These are phyloP conservation scores for Muraenolepis orangiensis DNA, from an alignment of 2,797 vertebrate species.

Conservation along the genomic window DNA sequence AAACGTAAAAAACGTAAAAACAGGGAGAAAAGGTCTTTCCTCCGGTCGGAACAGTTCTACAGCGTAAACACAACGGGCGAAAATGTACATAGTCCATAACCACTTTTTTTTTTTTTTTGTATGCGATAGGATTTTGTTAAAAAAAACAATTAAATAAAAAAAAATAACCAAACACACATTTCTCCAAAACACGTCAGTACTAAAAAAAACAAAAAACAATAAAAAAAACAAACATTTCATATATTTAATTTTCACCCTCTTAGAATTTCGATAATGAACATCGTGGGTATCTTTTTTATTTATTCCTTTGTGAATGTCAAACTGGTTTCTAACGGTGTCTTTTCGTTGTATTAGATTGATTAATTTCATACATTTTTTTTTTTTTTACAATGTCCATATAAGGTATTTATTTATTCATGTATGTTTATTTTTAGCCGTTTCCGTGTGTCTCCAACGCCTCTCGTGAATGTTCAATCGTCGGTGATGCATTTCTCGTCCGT, in stretches of 20 bases:
- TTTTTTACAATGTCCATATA: slow-evolving; percentile 75
- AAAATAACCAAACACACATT: slow-evolving; percentile 85
- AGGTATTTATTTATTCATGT: slow-evolving; percentile 7
- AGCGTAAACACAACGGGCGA: slow-evolving; percentile 83
- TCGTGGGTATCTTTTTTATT: slow-evolving; percentile 75
- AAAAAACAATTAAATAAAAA: slow-evolving; percentile 80
- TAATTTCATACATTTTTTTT: slow-evolving; percentile 67
- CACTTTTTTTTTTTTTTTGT: slow-evolving; percentile 80
- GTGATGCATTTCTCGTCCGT: slow-evolving; percentile 72
- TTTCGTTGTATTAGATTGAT: slow-evolving; percentile 74
- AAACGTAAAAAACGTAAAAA: slow-evolving; percentile 5
- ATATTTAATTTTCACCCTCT: slow-evolving; percentile 78
- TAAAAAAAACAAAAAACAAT: slow-evolving; percentile 72
- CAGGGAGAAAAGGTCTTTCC: slow-evolving; percentile 58
- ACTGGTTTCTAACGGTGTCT: slow-evolving; percentile 67
- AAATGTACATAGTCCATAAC: slow-evolving; percentile 81
- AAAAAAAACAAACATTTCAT: slow-evolving; percentile 82
- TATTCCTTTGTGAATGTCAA: slow-evolving; percentile 79
- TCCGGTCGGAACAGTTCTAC: slow-evolving; percentile 88
- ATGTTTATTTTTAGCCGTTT: slow-evolving; percentile 61
- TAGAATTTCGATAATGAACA: slow-evolving; percentile 81
- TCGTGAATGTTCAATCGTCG: slow-evolving; percentile 69
- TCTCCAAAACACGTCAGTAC: slow-evolving; percentile 97
- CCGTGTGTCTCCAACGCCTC: slow-evolving; percentile 72
- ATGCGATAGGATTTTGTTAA: slow-evolving; percentile 85